These are phyloP conservation scores for Betta splendens DNA, from an alignment of 2,797 vertebrate species.

Conservation along the genomic window DNA sequence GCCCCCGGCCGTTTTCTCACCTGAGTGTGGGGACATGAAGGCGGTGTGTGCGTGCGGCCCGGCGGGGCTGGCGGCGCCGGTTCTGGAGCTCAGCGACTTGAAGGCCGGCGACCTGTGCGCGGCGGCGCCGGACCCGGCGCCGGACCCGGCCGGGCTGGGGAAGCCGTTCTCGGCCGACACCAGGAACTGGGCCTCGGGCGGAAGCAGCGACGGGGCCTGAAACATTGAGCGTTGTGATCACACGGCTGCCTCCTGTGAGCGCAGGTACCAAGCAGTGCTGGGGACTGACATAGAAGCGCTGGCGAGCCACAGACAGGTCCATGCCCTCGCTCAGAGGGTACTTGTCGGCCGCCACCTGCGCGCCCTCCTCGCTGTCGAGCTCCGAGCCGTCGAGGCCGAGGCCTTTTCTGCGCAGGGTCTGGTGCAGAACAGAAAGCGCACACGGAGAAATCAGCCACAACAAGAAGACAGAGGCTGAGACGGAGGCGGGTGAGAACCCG, in stretches of 20 bases:
- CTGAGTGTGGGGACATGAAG: constrained; percentile 77
- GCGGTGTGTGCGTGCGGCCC: constrained; percentile 69
- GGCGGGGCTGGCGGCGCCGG: constrained; percentile 67
- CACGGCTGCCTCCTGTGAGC: no score
- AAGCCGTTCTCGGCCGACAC: constrained; percentile 80
- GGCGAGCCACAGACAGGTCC: constrained; percentile 83
- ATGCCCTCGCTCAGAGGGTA: constrained; percentile 80
- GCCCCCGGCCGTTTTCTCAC: constrained; percentile 55
- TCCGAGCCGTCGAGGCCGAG: constrained; percentile 86
- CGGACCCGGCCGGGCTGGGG: constrained; percentile 70
- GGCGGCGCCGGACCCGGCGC: constrained; percentile 65
- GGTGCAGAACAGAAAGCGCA: constrained; percentile 33
- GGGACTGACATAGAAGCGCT: constrained; percentile 87
- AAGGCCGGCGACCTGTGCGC: constrained; percentile 76
- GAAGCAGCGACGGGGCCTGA: constrained; percentile 81
- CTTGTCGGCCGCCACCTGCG: constrained; percentile 78
- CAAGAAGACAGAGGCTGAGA: neutral
- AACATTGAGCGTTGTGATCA: no score
- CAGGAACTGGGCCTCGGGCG: constrained; percentile 81
- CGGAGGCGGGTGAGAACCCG: no score
- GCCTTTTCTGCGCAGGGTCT: constrained; percentile 94
- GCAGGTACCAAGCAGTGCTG: no score
- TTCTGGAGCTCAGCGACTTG: constrained; percentile 77
- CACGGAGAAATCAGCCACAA: neutral
- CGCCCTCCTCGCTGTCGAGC: constrained; percentile 84